These are phyloP conservation scores for Lophius americanus DNA, from an alignment of 2,797 vertebrate species.

Conservation along the genomic window DNA sequence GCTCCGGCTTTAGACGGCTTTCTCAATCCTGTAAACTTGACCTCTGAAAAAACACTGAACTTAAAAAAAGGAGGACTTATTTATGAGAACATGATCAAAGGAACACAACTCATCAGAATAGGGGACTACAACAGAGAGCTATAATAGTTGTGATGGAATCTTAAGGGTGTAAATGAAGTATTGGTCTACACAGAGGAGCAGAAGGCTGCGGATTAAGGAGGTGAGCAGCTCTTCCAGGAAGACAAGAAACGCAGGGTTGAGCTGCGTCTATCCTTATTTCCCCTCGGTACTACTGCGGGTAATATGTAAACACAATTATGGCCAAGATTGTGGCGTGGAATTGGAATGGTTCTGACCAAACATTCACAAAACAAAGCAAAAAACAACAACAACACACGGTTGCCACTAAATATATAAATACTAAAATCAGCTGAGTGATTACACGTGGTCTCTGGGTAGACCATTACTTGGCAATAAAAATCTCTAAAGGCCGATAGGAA, in stretches of 20 bases:
- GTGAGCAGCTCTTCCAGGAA: conserved; percentile 46
- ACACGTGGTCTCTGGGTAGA: conserved; percentile 57
- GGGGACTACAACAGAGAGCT: conserved; percentile 40
- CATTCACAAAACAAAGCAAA: conserved; percentile 29
- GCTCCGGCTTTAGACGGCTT: conserved; percentile 90
- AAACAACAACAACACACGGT: conserved; percentile 26
- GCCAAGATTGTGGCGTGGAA: conserved; percentile 39
- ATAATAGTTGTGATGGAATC: conserved; percentile 39
- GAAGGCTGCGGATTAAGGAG: conserved; percentile 26
- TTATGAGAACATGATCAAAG: conserved; percentile 44
- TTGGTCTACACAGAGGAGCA: conserved; percentile 57
- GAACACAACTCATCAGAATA: conserved; percentile 53
- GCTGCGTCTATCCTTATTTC: conserved; percentile 9
- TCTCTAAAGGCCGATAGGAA: conserved; percentile 65
- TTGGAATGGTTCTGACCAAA: conserved; percentile 67
- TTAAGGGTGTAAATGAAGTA: conserved; percentile 47
- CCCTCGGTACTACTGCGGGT: conserved; percentile 35
- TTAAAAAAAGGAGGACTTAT: conserved; percentile 55
- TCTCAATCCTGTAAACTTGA: conserved; percentile 89
- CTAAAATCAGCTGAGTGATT: conserved; percentile 31
- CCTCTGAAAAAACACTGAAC: conserved; percentile 84
- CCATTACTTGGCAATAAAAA: conserved; percentile 60
- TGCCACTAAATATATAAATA: conserved; percentile 38
- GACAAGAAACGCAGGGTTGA: conserved; percentile 42
- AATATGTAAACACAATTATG: conserved; percentile 55